Evolutionary conservation across 1,140 invertebrate genomes (phyloP).

Genomic region (Elymnias hypermnestra): DNA sequence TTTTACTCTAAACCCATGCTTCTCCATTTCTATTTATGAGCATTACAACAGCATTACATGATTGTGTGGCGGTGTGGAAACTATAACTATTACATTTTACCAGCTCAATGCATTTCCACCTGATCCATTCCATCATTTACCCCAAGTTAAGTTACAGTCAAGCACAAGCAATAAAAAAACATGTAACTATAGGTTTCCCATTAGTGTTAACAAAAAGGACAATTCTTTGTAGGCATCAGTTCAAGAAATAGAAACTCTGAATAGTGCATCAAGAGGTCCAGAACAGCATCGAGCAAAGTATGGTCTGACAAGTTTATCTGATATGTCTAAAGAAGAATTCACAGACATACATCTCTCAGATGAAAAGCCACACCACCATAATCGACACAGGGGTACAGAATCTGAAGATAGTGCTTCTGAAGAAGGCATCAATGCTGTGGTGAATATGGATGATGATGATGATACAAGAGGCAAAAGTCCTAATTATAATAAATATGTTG

Average conservation of each 20-base stretch:
- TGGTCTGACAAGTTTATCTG: constrained; percentile 85
- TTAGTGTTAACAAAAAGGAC: no score
- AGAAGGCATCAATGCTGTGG: background rate
- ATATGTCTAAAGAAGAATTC: constrained; percentile 85
- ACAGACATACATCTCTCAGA: constrained; percentile 70
- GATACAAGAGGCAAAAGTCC: constrained; percentile 15
- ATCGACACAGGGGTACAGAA: constrained; percentile 8
- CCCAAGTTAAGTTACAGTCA: no score
- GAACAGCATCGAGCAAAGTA: constrained; percentile 79
- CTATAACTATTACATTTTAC: no score
- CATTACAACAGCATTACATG: no score
- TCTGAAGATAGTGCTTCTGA: constrained; percentile 14
- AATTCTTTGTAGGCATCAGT: constrained; percentile 82
- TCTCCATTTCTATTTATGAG: no score
- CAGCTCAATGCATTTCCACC: no score
- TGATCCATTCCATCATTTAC: no score
- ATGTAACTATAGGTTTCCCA: no score
- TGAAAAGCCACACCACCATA: constrained; percentile 37
- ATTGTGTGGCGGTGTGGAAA: no score
- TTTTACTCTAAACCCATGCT: no score
- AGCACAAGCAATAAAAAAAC: no score
- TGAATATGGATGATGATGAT: constrained; percentile 1
- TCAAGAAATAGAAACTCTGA: constrained; percentile 78
- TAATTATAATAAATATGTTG: constrained; percentile 36
- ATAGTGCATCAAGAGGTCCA: constrained; percentile 69